Evolutionary conservation across 2,113 vertebrate species (phyloP), one percentile per base, ranked within the genome.

Genomic region (Cynoglossus semilaevis): DNA sequence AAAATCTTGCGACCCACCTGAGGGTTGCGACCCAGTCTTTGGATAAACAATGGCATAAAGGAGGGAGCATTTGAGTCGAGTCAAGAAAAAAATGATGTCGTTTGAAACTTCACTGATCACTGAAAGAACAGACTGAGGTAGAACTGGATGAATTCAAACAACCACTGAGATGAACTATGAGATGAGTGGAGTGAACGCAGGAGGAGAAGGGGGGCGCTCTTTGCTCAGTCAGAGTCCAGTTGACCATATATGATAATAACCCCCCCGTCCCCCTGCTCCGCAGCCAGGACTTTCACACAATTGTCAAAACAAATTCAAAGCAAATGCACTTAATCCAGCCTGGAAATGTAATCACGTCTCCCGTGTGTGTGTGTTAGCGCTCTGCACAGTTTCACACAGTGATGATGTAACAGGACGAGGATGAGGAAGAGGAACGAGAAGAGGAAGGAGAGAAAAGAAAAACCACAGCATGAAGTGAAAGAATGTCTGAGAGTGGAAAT

Each of bases 281-380:
- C 65, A 55, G 71, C 77, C 62, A 67, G 69, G 46, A 65, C 77
- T 43, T 61, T 60, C 41, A 16, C 58, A 65, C 49, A 50, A 56
- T 46, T 74, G 70, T 71, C 80, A 67, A 0, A 18, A 61, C 53
- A 53, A 0, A 58, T 73, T 55, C 60, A 2, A 54, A 45, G 36
- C 60, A 11, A 6, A 70, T 71, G 72, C 70, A 53, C 67, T 46
- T 47, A 51, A 74, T 62, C 48, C 56, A 34, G 70, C 9, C 76
- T 79, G 73, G 59, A 63, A 74, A 76, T 68, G 67, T 62, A 71
- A 82, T 82, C 73, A 74, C 17, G 9, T 38, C 18, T 19, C 35
- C 38, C 38, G 11, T 11, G n/a, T n/a, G n/a, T n/a, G n/a, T n/a
- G n/a, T n/a, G n/a, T 41, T 0, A 7, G 9, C n/a, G 1, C 42